Percentiles rank a stretch among this genome's conserved stretches.
Conservation (phyloP, 2,888 invertebrate genomes). For the Ganaspis brasiliensis region DNA sequence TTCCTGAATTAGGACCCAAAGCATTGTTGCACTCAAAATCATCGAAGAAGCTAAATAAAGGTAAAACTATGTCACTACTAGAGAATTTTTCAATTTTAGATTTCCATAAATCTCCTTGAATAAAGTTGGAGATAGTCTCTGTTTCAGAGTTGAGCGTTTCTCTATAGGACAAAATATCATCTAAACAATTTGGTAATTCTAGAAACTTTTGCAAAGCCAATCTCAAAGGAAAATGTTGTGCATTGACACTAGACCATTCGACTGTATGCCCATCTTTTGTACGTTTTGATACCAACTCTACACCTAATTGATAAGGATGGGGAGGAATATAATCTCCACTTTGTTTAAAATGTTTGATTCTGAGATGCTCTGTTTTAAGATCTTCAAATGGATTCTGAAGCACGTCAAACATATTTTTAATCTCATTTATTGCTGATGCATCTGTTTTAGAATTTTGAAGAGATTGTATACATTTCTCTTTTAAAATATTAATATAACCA, state of each 20-base stretch:
- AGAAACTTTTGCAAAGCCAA: not conserved
- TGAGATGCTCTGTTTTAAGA: no score
- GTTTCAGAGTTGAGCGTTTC: no score
- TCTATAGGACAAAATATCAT: no score
- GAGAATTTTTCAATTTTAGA: slow-evolving; percentile 10
- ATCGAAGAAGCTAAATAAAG: slow-evolving; percentile 49
- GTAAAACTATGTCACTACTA: slow-evolving; percentile 46
- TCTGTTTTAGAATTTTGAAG: not conserved
- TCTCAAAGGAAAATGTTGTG: slow-evolving; percentile 4
- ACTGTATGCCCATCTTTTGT: not conserved
- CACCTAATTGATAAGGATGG: no score
- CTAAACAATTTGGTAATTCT: not conserved
- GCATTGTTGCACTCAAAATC: slow-evolving; percentile 58
- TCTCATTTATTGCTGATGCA: no score
- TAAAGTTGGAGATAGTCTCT: no score
- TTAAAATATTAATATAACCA: not conserved
- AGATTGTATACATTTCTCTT: slow-evolving; percentile 19
- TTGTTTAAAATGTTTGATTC: no score
- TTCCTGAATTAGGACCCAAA: slow-evolving; percentile 53
- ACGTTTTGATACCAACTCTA: no score
- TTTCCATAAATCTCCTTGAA: not conserved
- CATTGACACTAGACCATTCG: not conserved
- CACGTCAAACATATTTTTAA: no score
- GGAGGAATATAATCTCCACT: no score
- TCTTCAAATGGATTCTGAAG: no score